Evolutionary conservation across 2,797 vertebrate species (phyloP).

Genomic region (Mormyrops boulengeri): DNA sequence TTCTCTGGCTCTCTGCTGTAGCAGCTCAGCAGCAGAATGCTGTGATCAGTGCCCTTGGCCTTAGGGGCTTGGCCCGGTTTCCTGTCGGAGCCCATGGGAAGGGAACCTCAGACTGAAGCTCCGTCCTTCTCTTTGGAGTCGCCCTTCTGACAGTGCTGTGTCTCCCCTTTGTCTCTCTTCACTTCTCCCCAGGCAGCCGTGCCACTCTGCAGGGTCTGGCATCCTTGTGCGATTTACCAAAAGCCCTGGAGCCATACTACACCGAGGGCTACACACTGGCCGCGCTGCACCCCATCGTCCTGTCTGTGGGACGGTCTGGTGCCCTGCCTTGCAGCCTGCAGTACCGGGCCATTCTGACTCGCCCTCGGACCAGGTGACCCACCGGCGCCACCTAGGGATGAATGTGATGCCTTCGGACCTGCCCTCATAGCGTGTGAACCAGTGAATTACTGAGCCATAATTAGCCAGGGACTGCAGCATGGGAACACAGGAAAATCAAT

Average conservation of each 20-base stretch:
- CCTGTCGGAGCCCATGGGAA: not conserved
- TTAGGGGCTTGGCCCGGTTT: not conserved
- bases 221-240: conserved; percentile 79
- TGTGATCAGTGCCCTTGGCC: not conserved
- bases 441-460: conserved; percentile 46
- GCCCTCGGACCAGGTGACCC: conserved; percentile 72
- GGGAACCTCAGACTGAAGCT: not conserved
- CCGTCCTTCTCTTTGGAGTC: not conserved
- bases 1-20: not conserved
- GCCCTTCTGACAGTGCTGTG: not conserved
- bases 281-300: conserved; percentile 82
- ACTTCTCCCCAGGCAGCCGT: conserved; percentile 60
- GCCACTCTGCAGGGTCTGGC: conserved; percentile 77
- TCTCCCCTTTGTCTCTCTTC: not conserved
- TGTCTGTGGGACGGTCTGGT: conserved; percentile 69
- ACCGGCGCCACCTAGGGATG: not conserved
- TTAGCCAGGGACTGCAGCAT: not conserved
- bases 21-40: not conserved
- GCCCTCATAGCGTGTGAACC: conserved; percentile 34
- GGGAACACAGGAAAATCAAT: not conserved
- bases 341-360: conserved; percentile 79
- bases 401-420: not conserved
- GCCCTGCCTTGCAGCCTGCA: conserved; percentile 80
- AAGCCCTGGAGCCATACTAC: conserved; percentile 82
- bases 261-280: conserved; percentile 77